These are phyloP conservation scores for Listronotus oregonensis DNA, from an alignment of 1,140 invertebrate genomes.

Conservation along the genomic window DNA sequence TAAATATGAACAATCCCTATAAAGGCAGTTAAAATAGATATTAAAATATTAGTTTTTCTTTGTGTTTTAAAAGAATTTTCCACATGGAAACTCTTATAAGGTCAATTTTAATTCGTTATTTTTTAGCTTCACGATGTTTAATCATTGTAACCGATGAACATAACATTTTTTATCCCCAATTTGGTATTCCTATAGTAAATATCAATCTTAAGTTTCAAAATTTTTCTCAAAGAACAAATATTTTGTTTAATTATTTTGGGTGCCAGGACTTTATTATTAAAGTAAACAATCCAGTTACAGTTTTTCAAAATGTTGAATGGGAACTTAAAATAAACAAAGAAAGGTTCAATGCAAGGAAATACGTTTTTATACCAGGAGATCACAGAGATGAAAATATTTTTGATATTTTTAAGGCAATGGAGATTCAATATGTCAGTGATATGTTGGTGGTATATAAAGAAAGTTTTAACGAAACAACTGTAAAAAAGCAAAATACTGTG, in stretches of 20 bases:
- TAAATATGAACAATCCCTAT: no score
- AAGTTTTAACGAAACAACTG: no score
- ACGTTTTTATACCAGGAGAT: constrained; percentile 34
- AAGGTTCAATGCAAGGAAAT: constrained; percentile 45
- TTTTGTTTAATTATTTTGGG: constrained; percentile 40
- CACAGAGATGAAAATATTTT: constrained; percentile 17
- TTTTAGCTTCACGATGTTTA: constrained; percentile 35
- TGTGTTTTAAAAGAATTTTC: no score
- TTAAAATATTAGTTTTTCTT: no score
- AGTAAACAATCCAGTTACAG: constrained; percentile 13
- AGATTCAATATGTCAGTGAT: constrained; percentile 40
- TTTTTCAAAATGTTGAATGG: constrained; percentile 40
- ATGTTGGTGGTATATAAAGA: constrained; percentile 26
- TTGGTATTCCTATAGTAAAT: constrained; percentile 28
- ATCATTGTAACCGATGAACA: constrained; percentile 35
- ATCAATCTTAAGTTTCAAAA: constrained; percentile 9
- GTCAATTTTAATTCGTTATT: constrained; percentile 39
- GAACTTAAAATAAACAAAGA: constrained; percentile 37
- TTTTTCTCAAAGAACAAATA: constrained; percentile 8
- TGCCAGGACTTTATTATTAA: constrained; percentile 45
- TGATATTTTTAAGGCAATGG: constrained; percentile 32
- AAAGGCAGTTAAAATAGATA: no score
- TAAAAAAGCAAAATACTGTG: no score
- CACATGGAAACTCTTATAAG: background rate
- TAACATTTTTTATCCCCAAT: constrained; percentile 32